phyloP scores from a whole-genome alignment of 1,140 invertebrate genomes.

The Hetaerina americana region DNA sequence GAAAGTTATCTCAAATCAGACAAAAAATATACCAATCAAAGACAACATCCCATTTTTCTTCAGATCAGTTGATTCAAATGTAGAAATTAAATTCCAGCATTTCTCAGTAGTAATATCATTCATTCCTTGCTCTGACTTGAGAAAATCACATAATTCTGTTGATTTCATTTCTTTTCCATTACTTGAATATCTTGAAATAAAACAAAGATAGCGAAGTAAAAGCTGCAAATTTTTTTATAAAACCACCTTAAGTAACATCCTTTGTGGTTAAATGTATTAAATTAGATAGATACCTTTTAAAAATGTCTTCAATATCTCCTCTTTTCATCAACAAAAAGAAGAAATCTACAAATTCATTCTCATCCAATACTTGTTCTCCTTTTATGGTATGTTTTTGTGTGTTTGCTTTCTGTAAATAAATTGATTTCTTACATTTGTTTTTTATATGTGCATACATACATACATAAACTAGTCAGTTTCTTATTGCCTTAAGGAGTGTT shows the following conservation, averaged over 20 bases:
- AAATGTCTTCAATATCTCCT: constrained; percentile 37
- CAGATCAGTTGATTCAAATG: constrained; percentile 25
- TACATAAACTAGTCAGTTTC: too few species aligned
- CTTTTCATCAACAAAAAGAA: constrained; percentile 35
- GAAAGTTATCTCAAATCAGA: background rate
- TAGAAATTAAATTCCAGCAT: constrained; percentile 25
- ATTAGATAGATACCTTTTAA: constrained; percentile 28
- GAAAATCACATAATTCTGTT: constrained; percentile 18
- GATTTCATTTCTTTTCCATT: constrained; percentile 12
- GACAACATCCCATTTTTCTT: constrained; percentile 21
- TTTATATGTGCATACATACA: background rate
- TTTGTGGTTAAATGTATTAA: background rate
- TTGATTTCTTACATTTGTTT: too few species aligned
- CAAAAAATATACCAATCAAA: constrained; percentile 17
- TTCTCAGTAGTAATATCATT: constrained; percentile 19
- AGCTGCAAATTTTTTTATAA: too few species aligned
- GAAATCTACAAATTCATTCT: constrained; percentile 40
- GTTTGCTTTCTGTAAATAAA: constrained; percentile 32
- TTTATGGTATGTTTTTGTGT: constrained; percentile 27
- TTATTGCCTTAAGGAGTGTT: too few species aligned
- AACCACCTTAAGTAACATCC: background rate
- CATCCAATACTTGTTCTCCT: constrained; percentile 35
- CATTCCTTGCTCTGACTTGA: constrained; percentile 23
- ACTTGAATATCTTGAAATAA: constrained; percentile 14
- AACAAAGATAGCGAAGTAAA: background rate